Base-by-base conservation (phyloP, 2,888 invertebrate species). In the Melieria crassipennis region DNA sequence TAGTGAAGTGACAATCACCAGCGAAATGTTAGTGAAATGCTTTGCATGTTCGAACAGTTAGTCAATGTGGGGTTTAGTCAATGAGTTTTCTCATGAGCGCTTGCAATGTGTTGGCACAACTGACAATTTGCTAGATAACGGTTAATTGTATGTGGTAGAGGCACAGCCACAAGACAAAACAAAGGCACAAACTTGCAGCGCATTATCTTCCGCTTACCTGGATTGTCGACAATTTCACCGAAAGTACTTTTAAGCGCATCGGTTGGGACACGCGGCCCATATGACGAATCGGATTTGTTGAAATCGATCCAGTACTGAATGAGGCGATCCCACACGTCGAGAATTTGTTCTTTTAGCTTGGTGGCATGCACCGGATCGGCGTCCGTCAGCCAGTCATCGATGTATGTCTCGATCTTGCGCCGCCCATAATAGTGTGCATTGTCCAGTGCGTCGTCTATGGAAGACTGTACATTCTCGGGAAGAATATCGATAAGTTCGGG, bases 371-470 rank as follows among this genome's bases (percentile, higher is more conserved):
- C 90, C 43, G 92, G 91, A 82, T 95, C 94, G 1, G 94, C 92
- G 79, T 94, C 94, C 83, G 92, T 92, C 68, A 96, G 89, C 79
- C 95, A 89, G 81, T 92, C 91, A 83, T 92, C 92, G 48, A 96
- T 95, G 84, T 93, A 92, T 78, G 94, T 93, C 30, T 95, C 94
- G 79, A 98, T 94, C 81, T 95, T 96, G 83, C 95, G 93, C 76
- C 97, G 89, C 1, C 98, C 97, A 85, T 97, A 97, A 45, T 93
- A 91, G 84, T 98, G 98, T 0, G 96, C 97, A 87, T 98, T 96
- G 79, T 96, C 95, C 10, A 98, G 90, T 75, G 97, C 92, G 16
- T 95, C 94, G 86, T 97, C 96, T 57, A 98, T 89, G 71, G 96
- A 93, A 50, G 83, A 82, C 73, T 87, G 86, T 66, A 86, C 84